Evolutionary conservation across 2,113 vertebrate genomes (phyloP).

Genomic region (Felis chaus): DNA sequence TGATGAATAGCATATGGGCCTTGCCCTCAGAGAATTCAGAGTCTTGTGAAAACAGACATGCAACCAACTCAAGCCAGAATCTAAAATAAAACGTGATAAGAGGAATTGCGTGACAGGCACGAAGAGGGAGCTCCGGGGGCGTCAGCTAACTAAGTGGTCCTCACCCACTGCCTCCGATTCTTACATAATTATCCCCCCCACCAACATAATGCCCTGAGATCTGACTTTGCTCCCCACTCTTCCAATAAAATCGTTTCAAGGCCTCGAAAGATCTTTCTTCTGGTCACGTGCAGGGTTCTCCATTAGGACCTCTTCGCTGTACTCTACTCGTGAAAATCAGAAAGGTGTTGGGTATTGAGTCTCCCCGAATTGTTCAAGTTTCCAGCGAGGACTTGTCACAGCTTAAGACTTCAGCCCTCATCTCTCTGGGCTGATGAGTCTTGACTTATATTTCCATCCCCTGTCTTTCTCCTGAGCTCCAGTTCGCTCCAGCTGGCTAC

Average conservation of each 20-base stretch:
- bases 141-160: background rate
- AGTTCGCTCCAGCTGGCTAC: constrained; percentile 67
- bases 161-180: background rate
- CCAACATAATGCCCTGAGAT: background rate
- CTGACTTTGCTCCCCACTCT: background rate
- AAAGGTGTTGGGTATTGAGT: background rate
- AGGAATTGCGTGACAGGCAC: background rate
- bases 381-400: background rate
- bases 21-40: background rate
- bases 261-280: background rate
- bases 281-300: background rate
- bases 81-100: background rate
- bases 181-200: background rate
- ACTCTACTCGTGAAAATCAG: background rate
- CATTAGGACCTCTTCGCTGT: background rate
- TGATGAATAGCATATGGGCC: background rate
- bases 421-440: background rate
- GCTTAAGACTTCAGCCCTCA: background rate
- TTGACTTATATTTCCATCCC: constrained; percentile 54
- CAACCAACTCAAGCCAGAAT: background rate
- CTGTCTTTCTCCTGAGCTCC: constrained; percentile 36
- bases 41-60: background rate
- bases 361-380: background rate
- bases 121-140: background rate
- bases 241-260: background rate